Percentiles rank a stretch among this genome's conserved stretches.
phyloP scores from a whole-genome alignment of 2,797 vertebrate genomes.

The Manis pentadactyla region DNA sequence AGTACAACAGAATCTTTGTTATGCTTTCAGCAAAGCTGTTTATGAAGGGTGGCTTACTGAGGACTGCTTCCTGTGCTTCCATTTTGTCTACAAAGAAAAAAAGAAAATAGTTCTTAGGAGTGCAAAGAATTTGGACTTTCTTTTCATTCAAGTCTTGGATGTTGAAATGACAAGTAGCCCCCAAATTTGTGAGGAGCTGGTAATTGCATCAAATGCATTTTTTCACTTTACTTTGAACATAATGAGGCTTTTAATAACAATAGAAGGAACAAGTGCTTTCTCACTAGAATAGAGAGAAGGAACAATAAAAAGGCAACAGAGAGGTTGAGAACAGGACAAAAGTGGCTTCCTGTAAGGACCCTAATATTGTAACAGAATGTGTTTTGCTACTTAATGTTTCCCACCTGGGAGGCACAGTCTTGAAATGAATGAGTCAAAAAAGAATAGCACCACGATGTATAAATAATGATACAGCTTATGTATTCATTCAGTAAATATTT shows the following conservation, averaged over 20 bases:
- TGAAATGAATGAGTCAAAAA: conserved; percentile 41
- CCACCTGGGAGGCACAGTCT: conserved; percentile 72
- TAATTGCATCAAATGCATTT: conserved; percentile 76
- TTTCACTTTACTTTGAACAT: conserved; percentile 78
- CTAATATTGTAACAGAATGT: conserved; percentile 23
- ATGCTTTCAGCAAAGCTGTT: conserved; percentile 76
- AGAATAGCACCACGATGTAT: conserved; percentile 51
- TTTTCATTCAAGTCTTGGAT: conserved; percentile 74
- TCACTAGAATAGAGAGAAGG: conserved; percentile 55
- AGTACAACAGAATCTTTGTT: conserved; percentile 76
- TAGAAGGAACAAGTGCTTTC: conserved; percentile 69
- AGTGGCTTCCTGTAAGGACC: conserved; percentile 64
- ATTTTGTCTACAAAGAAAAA: conserved; percentile 76
- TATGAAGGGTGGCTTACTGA: conserved; percentile 78
- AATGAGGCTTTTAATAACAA: conserved; percentile 77
- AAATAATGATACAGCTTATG: conserved; percentile 56
- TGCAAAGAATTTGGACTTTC: conserved; percentile 80
- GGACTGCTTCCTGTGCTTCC: conserved; percentile 80
- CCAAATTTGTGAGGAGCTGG: conserved; percentile 76
- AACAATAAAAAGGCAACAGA: conserved; percentile 69
- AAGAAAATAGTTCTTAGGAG: conserved; percentile 81
- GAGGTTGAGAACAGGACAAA: conserved; percentile 61
- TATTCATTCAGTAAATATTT: conserved; percentile 66
- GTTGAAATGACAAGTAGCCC: conserved; percentile 77
- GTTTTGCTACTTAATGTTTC: conserved; percentile 60